Base-by-base conservation (phyloP, 2,888 invertebrate genomes). In the Diploptera punctata region DNA sequence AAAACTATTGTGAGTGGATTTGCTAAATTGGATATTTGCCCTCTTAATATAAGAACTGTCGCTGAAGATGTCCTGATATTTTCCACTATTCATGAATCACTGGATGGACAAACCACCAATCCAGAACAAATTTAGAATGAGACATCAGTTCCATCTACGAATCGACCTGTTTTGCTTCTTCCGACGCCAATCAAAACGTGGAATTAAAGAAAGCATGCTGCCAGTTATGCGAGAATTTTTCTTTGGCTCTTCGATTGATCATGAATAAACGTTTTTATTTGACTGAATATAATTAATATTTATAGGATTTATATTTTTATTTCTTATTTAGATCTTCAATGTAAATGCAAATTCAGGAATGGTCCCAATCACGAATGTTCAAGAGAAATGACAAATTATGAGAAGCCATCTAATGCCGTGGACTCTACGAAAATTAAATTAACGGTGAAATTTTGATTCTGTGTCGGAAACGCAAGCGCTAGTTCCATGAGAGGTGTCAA, bases 401-500 rank as follows among this genome's bases (percentile, higher is more conserved):
- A n/a, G n/a, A 9, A 38, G 38, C 5, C 13, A 13, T 13, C 38
- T 5, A 13, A 38, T 38, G 38, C 38, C 13, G 7, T 9, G 13
- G 13, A 38, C 38, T 5, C 38, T 9, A 38, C 13, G 38, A 38
- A 13, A 38, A 38, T 38, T 5, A 38, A 9, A 13, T 38, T 38
- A 38, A 38, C 13, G 38, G 38, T 9, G 38, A 38, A 13, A 38
- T 13, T 9, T 38, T 5, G 38, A 52, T 52, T 21, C 52, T 16
- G 19, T 52, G 18, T 21, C 10, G 10, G 52, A 52, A 18, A 10
- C 18, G 9, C 9, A 52, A 21, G 9, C 9, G 19, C n/a, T 52
- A 18, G 52, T 52, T 16, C 21, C 52, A 52, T 52, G 52, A 52
- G 52, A 52, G 18, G 52, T 52, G 52, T 52, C 52, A 18, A 52